Evolutionary conservation across 2,113 vertebrate species (phyloP), one percentile per base, ranked within the genome.

Genomic region (Syngnathus floridae): DNA sequence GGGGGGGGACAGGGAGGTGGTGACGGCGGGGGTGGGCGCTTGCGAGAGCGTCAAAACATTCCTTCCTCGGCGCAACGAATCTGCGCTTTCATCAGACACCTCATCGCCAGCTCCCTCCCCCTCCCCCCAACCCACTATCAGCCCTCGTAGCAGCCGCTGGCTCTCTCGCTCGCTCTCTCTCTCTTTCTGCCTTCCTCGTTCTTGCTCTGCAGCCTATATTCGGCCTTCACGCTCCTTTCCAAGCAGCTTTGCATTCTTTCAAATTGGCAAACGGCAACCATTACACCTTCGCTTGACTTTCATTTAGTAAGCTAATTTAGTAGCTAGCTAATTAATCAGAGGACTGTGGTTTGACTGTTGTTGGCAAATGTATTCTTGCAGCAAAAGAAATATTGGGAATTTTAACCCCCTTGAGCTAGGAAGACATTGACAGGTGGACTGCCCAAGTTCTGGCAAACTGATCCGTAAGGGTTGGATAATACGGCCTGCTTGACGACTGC

Each of bases 11-110:
- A 3, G 17, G 67, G 64, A 59, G 72, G 65, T 5, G 69, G 70
- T 19, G 65, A 48, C 6, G 60, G 51, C 5, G 73, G 56, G 19
- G 17, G 58, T 22, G 43, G 66, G 60, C 58, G 61, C 9, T 67
- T 71, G 70, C 69, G 73, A 81, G 76, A 67, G 75, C 74, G 67
- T 88, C 75, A 83, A 86, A 88, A 82, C 73, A 85, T 84, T 84
- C 81, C 72, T 76, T 73, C 80, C 72, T 85, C 78, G 71, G 67
- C 74, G 73, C 77, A 65, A 73, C 75, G 76, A 72, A 76, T 84
- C 84, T 80, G 70, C 63, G 64, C 82, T 83, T 82, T 81, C 66
- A 46, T 70, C 72, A 74, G 65, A 70, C 54, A 40, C 52, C 62
- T 64, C 63, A 64, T 46, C 36, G 52, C 48, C 48, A 64, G 5